Base-by-base conservation (phyloP, 2,888 invertebrate genomes). In the Tachina lurida region DNA sequence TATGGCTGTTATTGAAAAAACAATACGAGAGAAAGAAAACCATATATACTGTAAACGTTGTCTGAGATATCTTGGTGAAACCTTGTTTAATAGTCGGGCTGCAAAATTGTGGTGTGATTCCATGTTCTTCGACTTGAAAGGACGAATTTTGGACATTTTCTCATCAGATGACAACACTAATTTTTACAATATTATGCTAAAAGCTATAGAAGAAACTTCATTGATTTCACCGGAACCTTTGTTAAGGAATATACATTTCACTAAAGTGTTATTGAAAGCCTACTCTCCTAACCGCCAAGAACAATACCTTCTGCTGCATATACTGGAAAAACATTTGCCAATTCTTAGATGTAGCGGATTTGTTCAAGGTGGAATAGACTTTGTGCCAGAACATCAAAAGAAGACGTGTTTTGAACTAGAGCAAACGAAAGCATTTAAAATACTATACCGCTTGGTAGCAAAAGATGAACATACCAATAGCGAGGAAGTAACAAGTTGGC, bases 51-150 rank as follows among this genome's bases (percentile, higher is more conserved):
- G 92, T 62, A 78, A 87, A 13, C 88, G 91, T 13, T 92, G 92
- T 68, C 83, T 90, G 47, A 85, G 87, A 43, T 88, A 91, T 82
- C 68, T 92, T 13, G 92, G 92, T 0, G 87, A 87, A 45, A 86
- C 81, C 3, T 87, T 91, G 9, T 87, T 90, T 8, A 76, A 88
- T 4, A 88, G 87, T 0, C 87, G 86, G 19, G 92, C 91, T 12
- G 88, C 86, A 4, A 92, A 92, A 43, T 52, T 92, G 10, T 92
- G 92, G 92, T 88, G 90, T 5, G 92, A 92, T 73, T 87, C 90
- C 0, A 52, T 92, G 43, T 75, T 74, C 9, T 87, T 89, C 76
- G 22, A 78, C 19, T 41, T 17, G 5, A 62, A 56, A 0, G 73
- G 10, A 0, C 0, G 62, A n/a, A 39, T 12, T 9, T 9, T 52